Conservation (phyloP, 1,140 invertebrate genomes). For the Meloidogyne hapla region DNA sequence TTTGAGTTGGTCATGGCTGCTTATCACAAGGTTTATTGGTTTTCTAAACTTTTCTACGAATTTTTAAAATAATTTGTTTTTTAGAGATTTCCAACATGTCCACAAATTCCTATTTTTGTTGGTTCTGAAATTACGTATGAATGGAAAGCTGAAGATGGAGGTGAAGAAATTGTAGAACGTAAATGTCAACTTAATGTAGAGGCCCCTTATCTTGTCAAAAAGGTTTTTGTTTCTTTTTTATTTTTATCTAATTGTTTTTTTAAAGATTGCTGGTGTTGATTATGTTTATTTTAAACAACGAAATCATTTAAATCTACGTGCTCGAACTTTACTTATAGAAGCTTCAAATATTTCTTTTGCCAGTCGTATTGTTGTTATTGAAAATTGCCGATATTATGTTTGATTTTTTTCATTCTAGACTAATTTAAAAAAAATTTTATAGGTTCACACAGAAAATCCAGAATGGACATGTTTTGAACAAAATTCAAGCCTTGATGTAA, state of each 20-base stretch:
- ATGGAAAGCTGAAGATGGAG: slow-evolving; percentile 76
- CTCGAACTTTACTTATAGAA: slow-evolving; percentile 81
- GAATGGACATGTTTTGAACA: slow-evolving; percentile 97
- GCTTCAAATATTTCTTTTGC: slow-evolving; percentile 90
- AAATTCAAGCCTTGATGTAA: slow-evolving; percentile 85
- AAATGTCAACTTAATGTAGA: slow-evolving; percentile 88
- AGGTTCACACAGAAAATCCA: slow-evolving; percentile 89
- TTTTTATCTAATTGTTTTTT: slow-evolving; percentile 46
- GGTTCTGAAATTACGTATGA: slow-evolving; percentile 82
- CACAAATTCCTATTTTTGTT: slow-evolving; percentile 89
- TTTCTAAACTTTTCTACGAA: background rate
- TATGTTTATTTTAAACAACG: slow-evolving; percentile 87
- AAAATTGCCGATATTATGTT: slow-evolving; percentile 87
- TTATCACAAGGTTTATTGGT: slow-evolving; percentile 50
- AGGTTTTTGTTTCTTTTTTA: slow-evolving; percentile 69
- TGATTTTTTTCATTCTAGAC: slow-evolving; percentile 67
- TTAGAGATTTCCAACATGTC: slow-evolving; percentile 61
- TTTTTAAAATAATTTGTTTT: background rate
- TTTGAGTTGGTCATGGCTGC: slow-evolving; percentile 93
- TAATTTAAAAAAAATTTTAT: slow-evolving; percentile 38
- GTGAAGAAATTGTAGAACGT: slow-evolving; percentile 79
- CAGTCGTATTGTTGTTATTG: slow-evolving; percentile 79
- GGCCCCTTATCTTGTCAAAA: slow-evolving; percentile 90
- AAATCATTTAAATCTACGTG: slow-evolving; percentile 79
- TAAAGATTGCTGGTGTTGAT: slow-evolving; percentile 88